A percentile compares a stretch with the other conserved stretches of the same genome.
Conservation (phyloP, 2,113 vertebrate species). For the Melanerpes aurifrons region DNA sequence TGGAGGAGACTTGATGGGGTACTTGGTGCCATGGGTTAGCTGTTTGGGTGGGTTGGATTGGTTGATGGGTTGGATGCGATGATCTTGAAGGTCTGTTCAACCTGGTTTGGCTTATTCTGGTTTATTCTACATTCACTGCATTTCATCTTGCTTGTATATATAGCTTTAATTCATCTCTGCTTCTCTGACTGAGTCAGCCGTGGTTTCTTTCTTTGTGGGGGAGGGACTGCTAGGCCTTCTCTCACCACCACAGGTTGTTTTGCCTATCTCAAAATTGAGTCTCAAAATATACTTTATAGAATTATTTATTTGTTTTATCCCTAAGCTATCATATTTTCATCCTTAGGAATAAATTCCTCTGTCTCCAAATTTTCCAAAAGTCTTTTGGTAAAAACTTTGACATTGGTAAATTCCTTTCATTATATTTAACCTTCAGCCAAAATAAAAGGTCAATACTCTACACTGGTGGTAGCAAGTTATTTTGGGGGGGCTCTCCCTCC, state of each 20-base stretch:
- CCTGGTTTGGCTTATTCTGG: too few species aligned
- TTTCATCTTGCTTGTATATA: too few species aligned
- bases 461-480: not conserved
- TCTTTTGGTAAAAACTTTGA: not conserved
- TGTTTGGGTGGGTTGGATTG: too few species aligned
- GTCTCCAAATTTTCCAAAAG: not conserved
- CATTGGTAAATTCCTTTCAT: not conserved
- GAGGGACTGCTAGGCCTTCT: too few species aligned
- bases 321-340: not conserved
- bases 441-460: not conserved
- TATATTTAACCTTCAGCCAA: not conserved
- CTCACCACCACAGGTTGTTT: not conserved
- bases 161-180: too few species aligned
- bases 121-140: too few species aligned
- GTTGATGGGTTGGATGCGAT: too few species aligned
- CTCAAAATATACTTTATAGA: not conserved
- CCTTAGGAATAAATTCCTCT: not conserved
- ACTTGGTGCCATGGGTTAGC: too few species aligned
- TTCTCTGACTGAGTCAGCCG: too few species aligned
- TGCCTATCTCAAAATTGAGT: not conserved
- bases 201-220: too few species aligned
- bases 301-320: not conserved
- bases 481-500: rapidly evolving
- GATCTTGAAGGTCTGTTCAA: too few species aligned
- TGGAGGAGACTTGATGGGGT: too few species aligned